phyloP scores from a whole-genome alignment of 2,888 invertebrate genomes.

The Cremastinae sp. region DNA sequence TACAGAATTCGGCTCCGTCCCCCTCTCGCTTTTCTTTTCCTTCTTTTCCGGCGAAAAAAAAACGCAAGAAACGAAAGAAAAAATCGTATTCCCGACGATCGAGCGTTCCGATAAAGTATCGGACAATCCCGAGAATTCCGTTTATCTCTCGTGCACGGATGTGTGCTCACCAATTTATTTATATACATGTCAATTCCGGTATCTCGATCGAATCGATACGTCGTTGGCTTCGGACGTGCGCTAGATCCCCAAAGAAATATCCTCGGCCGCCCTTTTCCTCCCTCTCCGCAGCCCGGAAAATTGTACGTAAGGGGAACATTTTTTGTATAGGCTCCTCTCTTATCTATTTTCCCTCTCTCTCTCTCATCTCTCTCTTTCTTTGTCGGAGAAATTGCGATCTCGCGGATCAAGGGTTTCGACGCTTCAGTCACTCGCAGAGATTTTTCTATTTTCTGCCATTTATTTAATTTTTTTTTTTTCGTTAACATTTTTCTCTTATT shows the following conservation, averaged over 20 bases:
- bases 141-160: slow-evolving; percentile 1
- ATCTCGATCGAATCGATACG: slow-evolving; percentile 67
- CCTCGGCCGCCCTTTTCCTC: neutral
- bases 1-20: slow-evolving; percentile 51
- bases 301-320: slow-evolving; percentile 18
- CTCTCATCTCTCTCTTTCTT: slow-evolving; percentile 45
- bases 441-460: neutral
- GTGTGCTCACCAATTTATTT: slow-evolving; percentile 4
- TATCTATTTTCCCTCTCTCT: slow-evolving; percentile 41
- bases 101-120: slow-evolving; percentile 69
- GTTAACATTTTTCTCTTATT: too few relatives aligned
- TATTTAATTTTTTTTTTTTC: too few relatives aligned
- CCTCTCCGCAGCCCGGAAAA: neutral
- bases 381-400: slow-evolving; percentile 62
- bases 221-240: slow-evolving; percentile 58
- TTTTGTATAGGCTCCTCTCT: slow-evolving; percentile 20
- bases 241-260: slow-evolving; percentile 27
- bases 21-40: slow-evolving; percentile 8
- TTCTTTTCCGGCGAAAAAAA: slow-evolving; percentile 30
- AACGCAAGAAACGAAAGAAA: too few relatives aligned
- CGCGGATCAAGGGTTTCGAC: slow-evolving; percentile 47
- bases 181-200: slow-evolving; percentile 32
- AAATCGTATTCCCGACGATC: slow-evolving; percentile 60
- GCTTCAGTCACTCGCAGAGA: slow-evolving; percentile 15
- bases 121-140: slow-evolving; percentile 63